These are phyloP conservation scores for Hirtodrosophila histrioides DNA, from an alignment of 2,888 invertebrate species.

Conservation along the genomic window DNA sequence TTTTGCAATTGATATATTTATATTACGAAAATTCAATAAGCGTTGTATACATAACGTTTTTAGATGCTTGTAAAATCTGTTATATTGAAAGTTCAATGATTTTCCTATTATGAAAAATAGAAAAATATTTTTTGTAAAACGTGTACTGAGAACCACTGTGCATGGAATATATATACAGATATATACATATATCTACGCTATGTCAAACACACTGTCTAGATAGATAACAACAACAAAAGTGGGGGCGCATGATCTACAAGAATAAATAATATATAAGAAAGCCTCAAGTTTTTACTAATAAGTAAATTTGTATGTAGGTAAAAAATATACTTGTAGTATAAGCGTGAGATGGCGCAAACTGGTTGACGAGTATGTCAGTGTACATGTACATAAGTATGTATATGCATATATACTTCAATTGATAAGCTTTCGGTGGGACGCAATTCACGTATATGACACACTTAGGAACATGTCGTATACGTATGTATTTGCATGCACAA, in stretches of 20 bases:
- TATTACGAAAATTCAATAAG: too few species aligned
- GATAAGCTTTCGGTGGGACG: constrained; percentile 39
- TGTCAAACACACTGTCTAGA: constrained; percentile 26
- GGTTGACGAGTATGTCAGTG: constrained; percentile 1
- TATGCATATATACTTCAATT: constrained; percentile 15
- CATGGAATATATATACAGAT: constrained; percentile 10
- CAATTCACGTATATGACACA: constrained; percentile 36
- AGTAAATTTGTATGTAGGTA: constrained; percentile 18
- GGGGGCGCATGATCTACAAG: constrained; percentile 13
- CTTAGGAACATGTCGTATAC: constrained; percentile 2
- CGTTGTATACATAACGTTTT: too few species aligned
- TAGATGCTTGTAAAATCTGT: too few species aligned
- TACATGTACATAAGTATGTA: background rate
- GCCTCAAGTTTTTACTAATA: constrained; percentile 19
- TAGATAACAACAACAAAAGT: constrained; percentile 40
- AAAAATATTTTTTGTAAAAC: background rate
- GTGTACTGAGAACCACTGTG: constrained; percentile 40
- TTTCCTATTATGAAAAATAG: too few species aligned
- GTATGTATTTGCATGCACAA: background rate
- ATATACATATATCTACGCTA: constrained; percentile 3
- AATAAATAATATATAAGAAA: constrained; percentile 14
- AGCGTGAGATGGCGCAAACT: constrained; percentile 41
- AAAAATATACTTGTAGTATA: constrained; percentile 16
- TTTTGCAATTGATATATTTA: too few species aligned
- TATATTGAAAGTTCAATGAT: too few species aligned